These are phyloP conservation scores for Electrophaes corylata DNA, from an alignment of 2,888 invertebrate genomes.

Conservation along the genomic window DNA sequence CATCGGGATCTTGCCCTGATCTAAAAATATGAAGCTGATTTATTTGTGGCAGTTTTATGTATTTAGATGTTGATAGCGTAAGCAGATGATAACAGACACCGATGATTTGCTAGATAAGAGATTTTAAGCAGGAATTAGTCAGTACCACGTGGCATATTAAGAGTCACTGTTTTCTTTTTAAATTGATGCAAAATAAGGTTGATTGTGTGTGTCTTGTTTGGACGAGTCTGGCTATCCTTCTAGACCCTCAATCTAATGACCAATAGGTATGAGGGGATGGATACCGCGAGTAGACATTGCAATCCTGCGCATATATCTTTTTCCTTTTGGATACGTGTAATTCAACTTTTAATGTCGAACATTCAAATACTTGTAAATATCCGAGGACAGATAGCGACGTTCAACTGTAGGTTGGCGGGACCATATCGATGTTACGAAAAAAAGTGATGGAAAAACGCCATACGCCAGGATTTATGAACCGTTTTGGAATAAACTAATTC, in stretches of 20 bases:
- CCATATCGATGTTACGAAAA: no score
- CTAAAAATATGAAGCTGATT: constrained; percentile 75
- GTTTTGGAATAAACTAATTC: not conserved
- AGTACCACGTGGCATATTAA: no score
- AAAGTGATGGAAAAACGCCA: not conserved
- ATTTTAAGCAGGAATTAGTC: constrained; percentile 13
- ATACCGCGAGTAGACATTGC: not conserved
- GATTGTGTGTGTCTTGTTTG: not conserved
- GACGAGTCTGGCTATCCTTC: not conserved
- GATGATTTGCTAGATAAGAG: constrained; percentile 5
- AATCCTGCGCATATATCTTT: not conserved
- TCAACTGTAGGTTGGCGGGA: no score
- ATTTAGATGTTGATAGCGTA: constrained; percentile 8
- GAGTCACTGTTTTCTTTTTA: no score
- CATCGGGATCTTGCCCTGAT: constrained; percentile 95
- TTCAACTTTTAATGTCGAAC: no score
- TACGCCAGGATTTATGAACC: not conserved
- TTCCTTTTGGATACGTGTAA: not conserved
- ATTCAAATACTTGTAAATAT: no score
- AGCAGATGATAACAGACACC: constrained; percentile 11
- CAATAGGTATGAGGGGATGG: not conserved
- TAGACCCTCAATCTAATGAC: not conserved
- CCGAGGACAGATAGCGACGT: no score
- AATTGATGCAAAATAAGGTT: no score
- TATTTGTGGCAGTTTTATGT: not conserved